phyloP scores from a whole-genome alignment of 2,113 vertebrate species.

The Eira barbara region DNA sequence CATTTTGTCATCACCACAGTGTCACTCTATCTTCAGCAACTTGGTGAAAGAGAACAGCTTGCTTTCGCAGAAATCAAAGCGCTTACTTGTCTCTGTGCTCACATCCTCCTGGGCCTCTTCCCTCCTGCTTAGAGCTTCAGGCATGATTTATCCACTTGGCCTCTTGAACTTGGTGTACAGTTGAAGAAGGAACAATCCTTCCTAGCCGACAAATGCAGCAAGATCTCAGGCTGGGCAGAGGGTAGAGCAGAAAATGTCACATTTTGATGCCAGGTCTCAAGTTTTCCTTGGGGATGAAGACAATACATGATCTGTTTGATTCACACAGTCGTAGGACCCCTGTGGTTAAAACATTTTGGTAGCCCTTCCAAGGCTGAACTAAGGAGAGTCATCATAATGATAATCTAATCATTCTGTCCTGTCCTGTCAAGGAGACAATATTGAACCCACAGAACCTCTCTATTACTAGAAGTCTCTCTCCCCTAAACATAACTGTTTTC shows the following conservation, averaged over 20 bases:
- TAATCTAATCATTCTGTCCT: background rate
- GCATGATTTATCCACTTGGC: background rate
- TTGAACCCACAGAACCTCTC: background rate
- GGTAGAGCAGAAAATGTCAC: background rate
- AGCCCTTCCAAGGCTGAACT: background rate
- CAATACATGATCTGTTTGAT: background rate
- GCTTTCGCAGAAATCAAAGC: background rate
- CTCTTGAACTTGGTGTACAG: background rate
- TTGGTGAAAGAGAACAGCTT: background rate
- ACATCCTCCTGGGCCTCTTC: background rate
- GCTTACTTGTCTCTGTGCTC: background rate
- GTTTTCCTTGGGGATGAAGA: background rate
- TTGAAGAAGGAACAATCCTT: background rate
- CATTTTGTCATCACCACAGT: background rate
- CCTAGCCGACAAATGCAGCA: background rate
- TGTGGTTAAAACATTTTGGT: background rate
- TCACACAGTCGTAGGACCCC: background rate
- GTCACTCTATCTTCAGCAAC: background rate
- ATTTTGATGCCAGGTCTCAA: background rate
- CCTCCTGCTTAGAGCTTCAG: background rate
- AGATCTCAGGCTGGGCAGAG: background rate
- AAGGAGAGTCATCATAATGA: background rate
- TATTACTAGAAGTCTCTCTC: background rate
- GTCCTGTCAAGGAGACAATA: background rate
- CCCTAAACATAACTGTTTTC: background rate